phyloP scores from a whole-genome alignment of 2,888 invertebrate species.

The Hofmannophila pseudospretella region DNA sequence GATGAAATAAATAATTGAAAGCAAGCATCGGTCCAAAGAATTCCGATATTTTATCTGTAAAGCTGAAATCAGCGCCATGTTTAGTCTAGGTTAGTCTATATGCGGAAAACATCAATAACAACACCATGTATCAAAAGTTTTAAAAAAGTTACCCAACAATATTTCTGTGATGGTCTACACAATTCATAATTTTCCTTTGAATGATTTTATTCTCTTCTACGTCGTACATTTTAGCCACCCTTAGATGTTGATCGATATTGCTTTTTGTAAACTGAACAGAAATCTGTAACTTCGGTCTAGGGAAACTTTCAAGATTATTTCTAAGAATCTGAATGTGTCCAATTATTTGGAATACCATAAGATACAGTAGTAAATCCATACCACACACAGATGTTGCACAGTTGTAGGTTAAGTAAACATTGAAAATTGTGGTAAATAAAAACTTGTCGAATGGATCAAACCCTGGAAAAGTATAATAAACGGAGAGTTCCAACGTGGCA shows the following conservation, averaged over 20 bases:
- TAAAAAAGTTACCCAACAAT: constrained; percentile 9
- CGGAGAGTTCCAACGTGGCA: neutral
- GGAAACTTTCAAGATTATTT: constrained; percentile 5
- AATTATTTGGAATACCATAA: constrained; percentile 13
- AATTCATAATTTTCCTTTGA: neutral
- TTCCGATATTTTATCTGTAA: constrained; percentile 1
- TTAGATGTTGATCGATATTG: neutral
- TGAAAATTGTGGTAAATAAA: neutral
- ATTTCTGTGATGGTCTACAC: constrained; percentile 9
- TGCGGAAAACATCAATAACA: too few species aligned
- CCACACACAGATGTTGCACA: neutral
- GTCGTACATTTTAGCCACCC: neutral
- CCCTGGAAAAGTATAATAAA: neutral
- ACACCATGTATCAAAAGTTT: too few species aligned
- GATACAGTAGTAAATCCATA: constrained; percentile 6
- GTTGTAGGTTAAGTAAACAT: neutral
- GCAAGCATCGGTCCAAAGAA: constrained; percentile 4
- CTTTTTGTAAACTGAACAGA: neutral
- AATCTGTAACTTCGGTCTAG: neutral
- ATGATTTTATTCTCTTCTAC: constrained; percentile 4
- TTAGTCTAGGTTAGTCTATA: too few species aligned
- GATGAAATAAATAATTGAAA: constrained; percentile 11
- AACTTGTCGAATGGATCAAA: constrained; percentile 2
- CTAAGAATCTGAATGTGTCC: constrained; percentile 8
- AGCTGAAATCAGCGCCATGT: too few species aligned